These are phyloP conservation scores for Agrilus mali DNA, from an alignment of 2,888 invertebrate species.

Conservation along the genomic window DNA sequence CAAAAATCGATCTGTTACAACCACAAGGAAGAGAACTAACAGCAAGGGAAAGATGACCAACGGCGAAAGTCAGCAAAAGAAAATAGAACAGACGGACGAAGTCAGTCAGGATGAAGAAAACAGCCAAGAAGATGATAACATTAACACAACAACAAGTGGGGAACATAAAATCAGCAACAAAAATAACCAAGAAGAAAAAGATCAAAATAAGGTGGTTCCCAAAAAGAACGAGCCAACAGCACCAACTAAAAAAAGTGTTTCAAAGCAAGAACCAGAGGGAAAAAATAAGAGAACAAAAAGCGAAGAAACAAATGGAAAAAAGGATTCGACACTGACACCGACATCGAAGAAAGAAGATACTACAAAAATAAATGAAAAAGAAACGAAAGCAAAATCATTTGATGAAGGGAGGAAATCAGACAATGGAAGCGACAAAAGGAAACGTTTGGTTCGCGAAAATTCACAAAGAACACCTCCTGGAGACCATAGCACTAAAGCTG, in stretches of 20 bases:
- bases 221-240: conserved; percentile 1
- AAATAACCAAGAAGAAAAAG: conserved; percentile 9
- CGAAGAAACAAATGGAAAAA: conserved; percentile 10
- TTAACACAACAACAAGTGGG: conserved; percentile 10
- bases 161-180: conserved; percentile 10
- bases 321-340: not conserved
- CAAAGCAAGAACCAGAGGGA: conserved; percentile 10
- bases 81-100: conserved; percentile 4
- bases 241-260: conserved; percentile 1
- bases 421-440: too few species aligned
- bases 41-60: not conserved
- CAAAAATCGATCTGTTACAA: conserved; percentile 5
- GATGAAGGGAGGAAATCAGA: too few species aligned
- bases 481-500: conserved; percentile 1
- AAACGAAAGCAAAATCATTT: not conserved
- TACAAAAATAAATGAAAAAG: conserved; percentile 6
- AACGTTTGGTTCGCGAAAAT: too few species aligned
- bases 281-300: conserved; percentile 6
- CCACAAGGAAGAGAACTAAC: conserved; percentile 10
- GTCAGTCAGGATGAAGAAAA: conserved; percentile 11
- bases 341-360: conserved; percentile 11
- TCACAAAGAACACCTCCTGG: too few species aligned
- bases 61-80: not conserved
- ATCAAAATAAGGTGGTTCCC: conserved; percentile 7
- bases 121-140: conserved; percentile 11